A percentile compares a stretch with the other conserved stretches of the same genome.
Evolutionary conservation across 2,113 vertebrate species (phyloP).

Genomic region (Nicator chloris): DNA sequence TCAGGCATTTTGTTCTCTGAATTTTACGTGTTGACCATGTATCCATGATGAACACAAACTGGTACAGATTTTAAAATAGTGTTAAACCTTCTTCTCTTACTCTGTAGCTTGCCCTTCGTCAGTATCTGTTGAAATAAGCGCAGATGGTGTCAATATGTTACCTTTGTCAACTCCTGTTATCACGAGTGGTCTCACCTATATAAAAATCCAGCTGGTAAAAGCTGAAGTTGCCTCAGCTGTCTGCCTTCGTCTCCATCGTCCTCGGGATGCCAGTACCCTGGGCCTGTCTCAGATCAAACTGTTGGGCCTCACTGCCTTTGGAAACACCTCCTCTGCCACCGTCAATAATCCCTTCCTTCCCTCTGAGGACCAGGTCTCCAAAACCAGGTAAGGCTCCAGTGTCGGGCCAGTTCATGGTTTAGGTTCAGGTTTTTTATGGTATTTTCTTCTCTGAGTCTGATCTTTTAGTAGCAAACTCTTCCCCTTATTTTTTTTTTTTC

Average conservation of each 20-base stretch:
- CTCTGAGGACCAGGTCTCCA: slow-evolving; percentile 98
- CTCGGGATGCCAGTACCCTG: slow-evolving; percentile 93
- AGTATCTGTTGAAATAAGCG: slow-evolving; percentile 97
- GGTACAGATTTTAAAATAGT: not conserved
- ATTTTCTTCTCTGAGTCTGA: not conserved
- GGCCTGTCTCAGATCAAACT: slow-evolving; percentile 98
- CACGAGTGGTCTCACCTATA: slow-evolving; percentile 96
- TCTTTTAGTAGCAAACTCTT: not conserved
- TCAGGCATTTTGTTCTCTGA: not conserved
- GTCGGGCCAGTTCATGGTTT: not conserved
- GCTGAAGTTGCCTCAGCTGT: slow-evolving; percentile 97
- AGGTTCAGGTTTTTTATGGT: rapidly evolving
- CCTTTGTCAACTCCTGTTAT: slow-evolving; percentile 94
- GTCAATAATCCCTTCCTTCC: slow-evolving; percentile 98
- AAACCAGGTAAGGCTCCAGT: slow-evolving; percentile 84
- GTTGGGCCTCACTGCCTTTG: slow-evolving; percentile 93
- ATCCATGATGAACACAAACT: not conserved
- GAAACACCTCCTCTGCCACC: slow-evolving; percentile 95
- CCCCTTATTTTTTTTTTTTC: not conserved
- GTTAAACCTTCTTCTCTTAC: not conserved
- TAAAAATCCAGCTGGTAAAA: slow-evolving; percentile 97
- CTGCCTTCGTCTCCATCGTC: slow-evolving; percentile 93
- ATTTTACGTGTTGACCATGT: not conserved
- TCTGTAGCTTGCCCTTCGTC: slow-evolving; percentile 92
- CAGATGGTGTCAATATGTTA: slow-evolving; percentile 97